Percentiles rank a stretch among this genome's conserved stretches.
Conservation (phyloP, 2,888 invertebrate species). For the Caenorhabditis becei region DNA sequence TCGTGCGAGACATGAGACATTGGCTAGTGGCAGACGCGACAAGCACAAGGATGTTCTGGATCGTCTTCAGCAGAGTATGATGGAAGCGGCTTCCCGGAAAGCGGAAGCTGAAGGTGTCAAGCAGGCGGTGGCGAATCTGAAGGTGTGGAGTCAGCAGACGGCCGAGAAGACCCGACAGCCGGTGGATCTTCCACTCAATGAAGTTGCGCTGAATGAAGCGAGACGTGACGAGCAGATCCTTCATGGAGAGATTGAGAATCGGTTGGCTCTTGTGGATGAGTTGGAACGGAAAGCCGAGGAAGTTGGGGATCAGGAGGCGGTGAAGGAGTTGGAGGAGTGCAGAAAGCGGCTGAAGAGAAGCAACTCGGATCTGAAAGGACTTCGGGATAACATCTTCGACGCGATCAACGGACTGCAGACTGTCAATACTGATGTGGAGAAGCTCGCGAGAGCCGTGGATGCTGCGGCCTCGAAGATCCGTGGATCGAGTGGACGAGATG, state of each 20-base stretch:
- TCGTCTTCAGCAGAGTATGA: constrained; percentile 66
- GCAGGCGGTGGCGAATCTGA: constrained; percentile 61
- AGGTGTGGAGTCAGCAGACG: constrained; percentile 59
- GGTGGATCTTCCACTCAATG: constrained; percentile 64
- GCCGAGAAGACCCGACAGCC: constrained; percentile 49
- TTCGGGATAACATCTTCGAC: constrained; percentile 70
- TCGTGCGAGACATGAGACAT: constrained; percentile 54
- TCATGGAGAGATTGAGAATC: constrained; percentile 69
- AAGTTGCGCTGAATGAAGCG: constrained; percentile 55
- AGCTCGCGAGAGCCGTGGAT: constrained; percentile 52
- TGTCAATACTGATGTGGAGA: constrained; percentile 61
- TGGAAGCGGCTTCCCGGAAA: constrained; percentile 61
- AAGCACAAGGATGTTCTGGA: constrained; percentile 65
- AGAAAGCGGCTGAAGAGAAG: constrained; percentile 49
- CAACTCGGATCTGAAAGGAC: constrained; percentile 60
- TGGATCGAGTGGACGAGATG: constrained; percentile 43
- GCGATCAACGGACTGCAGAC: constrained; percentile 65
- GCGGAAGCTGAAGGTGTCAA: constrained; percentile 71
- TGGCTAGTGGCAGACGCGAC: constrained; percentile 49
- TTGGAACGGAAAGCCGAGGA: constrained; percentile 59
- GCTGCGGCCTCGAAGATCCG: constrained; percentile 45
- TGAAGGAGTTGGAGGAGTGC: constrained; percentile 29
- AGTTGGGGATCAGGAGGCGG: constrained; percentile 40
- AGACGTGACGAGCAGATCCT: constrained; percentile 66
- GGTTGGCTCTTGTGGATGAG: constrained; percentile 58